Conservation (phyloP, 2,797 vertebrate genomes). For the Lerista edwardsae region DNA sequence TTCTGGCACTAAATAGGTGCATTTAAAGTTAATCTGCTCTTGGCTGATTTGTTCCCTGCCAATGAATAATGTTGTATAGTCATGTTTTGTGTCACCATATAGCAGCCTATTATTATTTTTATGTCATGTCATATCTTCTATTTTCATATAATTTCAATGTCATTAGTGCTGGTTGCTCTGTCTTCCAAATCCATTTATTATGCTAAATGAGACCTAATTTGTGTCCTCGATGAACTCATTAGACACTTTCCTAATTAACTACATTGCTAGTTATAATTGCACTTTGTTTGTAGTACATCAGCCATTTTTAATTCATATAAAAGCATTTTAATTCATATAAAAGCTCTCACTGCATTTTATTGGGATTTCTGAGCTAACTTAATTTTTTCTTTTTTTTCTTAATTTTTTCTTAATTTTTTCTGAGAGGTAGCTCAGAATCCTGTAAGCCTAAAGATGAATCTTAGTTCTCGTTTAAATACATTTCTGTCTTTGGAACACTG, state of each 20-base stretch:
- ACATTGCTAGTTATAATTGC: constrained; percentile 18
- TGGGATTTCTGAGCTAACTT: neutral
- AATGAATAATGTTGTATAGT: neutral
- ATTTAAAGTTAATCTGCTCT: constrained; percentile 23
- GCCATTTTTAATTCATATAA: constrained; percentile 12
- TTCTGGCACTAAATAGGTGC: neutral
- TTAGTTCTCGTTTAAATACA: neutral
- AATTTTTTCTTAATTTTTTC: no score
- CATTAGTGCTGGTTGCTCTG: constrained; percentile 11
- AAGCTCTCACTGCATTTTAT: neutral
- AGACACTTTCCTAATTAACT: constrained; percentile 14
- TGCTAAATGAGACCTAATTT: constrained; percentile 17
- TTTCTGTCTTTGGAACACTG: neutral
- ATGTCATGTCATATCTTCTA: neutral
- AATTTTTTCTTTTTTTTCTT: neutral
- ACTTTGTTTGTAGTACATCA: constrained; percentile 7
- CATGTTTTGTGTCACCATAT: neutral
- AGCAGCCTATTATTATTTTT: neutral
- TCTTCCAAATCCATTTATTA: constrained; percentile 6
- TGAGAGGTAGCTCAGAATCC: neutral
- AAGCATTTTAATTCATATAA: neutral
- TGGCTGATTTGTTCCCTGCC: neutral
- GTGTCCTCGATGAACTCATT: constrained; percentile 6
- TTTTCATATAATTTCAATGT: constrained; percentile 10
- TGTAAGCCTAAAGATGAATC: neutral